Evolutionary conservation across 2,113 vertebrate genomes (phyloP).

Genomic region (Sprattus sprattus): DNA sequence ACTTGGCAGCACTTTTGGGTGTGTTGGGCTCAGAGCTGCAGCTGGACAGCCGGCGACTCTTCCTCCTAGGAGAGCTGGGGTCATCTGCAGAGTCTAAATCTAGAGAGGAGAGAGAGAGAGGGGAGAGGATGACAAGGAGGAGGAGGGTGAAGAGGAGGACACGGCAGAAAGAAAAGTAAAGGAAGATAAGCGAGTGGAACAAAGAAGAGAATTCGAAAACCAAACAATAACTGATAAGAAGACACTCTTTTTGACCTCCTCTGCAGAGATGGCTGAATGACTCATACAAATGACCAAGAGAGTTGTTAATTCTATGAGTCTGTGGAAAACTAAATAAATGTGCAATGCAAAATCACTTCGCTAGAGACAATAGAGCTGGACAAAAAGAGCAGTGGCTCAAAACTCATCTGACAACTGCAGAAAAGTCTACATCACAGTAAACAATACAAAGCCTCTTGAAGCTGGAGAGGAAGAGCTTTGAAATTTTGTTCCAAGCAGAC

Average conservation of each 20-base stretch:
- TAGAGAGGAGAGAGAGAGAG: slow-evolving; percentile 42
- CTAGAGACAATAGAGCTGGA: neutral
- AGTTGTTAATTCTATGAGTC: neutral
- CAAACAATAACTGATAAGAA: neutral
- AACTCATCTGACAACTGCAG: neutral
- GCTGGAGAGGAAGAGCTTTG: neutral
- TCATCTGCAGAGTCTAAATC: slow-evolving; percentile 85
- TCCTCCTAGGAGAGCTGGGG: slow-evolving; percentile 85
- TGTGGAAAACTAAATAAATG: neutral
- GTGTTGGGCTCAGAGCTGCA: slow-evolving; percentile 92
- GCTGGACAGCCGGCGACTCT: slow-evolving; percentile 85
- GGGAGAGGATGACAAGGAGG: no score
- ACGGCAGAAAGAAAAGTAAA: neutral
- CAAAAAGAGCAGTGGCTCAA: neutral
- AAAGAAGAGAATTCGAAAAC: neutral
- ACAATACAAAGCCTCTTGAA: slow-evolving; percentile 4
- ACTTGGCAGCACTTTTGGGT: slow-evolving; percentile 88
- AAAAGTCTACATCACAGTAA: neutral
- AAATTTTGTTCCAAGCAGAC: neutral
- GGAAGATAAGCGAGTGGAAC: slow-evolving; percentile 12
- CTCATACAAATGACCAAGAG: neutral
- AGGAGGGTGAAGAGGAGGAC: neutral
- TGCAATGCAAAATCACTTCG: neutral
- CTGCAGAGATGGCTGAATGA: neutral
- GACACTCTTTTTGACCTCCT: neutral